Evolutionary conservation across 1,140 invertebrate genomes (phyloP).

Genomic region (Lepidostoma basale): DNA sequence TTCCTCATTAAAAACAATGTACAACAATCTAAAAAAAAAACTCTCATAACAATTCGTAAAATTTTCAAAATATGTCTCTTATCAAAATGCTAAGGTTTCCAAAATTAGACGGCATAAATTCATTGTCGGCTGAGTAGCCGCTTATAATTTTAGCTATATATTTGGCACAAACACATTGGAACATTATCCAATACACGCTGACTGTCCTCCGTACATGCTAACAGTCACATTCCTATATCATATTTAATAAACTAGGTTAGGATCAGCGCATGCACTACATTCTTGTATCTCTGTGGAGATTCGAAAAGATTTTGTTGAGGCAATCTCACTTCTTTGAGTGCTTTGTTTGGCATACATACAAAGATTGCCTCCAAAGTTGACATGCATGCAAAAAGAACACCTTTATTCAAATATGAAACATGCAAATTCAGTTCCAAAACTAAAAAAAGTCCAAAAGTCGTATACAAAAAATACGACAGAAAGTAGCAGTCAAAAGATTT

Average conservation of each 20-base stretch:
- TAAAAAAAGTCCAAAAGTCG: too few relatives aligned
- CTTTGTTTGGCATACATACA: background rate
- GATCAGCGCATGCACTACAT: background rate
- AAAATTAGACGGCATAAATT: slow-evolving; percentile 14
- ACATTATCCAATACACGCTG: too few relatives aligned
- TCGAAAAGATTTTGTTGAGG: too few relatives aligned
- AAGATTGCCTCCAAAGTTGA: background rate
- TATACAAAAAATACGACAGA: too few relatives aligned
- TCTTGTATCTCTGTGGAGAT: too few relatives aligned
- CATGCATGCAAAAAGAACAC: background rate
- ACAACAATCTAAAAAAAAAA: background rate
- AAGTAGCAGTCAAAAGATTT: too few relatives aligned
- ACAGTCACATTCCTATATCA: too few relatives aligned
- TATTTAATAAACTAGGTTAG: background rate
- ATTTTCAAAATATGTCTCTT: slow-evolving; percentile 12
- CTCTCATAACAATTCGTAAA: slow-evolving; percentile 7
- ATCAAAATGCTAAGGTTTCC: background rate
- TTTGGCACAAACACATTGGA: slow-evolving; percentile 21
- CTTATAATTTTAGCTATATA: slow-evolving; percentile 6
- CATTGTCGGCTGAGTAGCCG: slow-evolving; percentile 6
- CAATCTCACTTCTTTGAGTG: background rate
- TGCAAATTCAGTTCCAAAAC: background rate
- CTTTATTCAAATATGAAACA: background rate
- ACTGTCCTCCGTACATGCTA: too few relatives aligned
- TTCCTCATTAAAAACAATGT: background rate